Evolutionary conservation across 2,888 invertebrate species (phyloP), one percentile per base, ranked within the genome.

Genomic region (Orthosia incerta): DNA sequence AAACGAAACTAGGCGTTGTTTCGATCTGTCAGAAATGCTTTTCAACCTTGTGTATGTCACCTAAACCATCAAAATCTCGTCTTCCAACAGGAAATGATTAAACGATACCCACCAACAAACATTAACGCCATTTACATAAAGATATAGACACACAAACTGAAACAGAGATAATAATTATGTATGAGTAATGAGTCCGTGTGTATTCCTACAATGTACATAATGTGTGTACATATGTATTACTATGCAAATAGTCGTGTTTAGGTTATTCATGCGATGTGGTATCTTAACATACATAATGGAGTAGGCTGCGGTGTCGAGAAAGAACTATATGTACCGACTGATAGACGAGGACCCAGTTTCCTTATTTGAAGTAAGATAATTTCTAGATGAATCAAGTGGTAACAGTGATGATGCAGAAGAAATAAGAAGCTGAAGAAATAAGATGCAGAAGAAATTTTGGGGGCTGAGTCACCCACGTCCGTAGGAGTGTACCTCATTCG

Each of bases 281-380:
- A 71, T 66, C 78, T 80, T 56, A 74, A 45, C 82, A 80, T 82
- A 66, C 82, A 78, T 80, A 67, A 82, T 80, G 53, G 55, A 81
- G 16, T 31, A 73, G 73, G 50, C 26, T 51, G 59, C 13, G 60
- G 62, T 67, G 20, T 18, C 15, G n/a, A 15, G 50, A 65, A 68
- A 68, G 62, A 55, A 39, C 39, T 59, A 20, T 57, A 55, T 48
- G 18, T 4, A 18, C 31, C 51, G 3, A 5, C 13, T 45, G 13
- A 48, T 53, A 53, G 39, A 3, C 13, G 23, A 20, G 45, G 20
- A 50, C 15, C 15, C 18, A 11, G 48, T 23, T 55, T 53, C 9
- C 18, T 39, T 15, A 20, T 18, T 69, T 5, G 4, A 70, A 11
- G 59, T 16, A 11, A 23, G n/a, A 20, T 5, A 16, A 9, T 39